Evolutionary conservation across 2,113 vertebrate genomes (phyloP).

Genomic region (Anas platyrhynchos): DNA sequence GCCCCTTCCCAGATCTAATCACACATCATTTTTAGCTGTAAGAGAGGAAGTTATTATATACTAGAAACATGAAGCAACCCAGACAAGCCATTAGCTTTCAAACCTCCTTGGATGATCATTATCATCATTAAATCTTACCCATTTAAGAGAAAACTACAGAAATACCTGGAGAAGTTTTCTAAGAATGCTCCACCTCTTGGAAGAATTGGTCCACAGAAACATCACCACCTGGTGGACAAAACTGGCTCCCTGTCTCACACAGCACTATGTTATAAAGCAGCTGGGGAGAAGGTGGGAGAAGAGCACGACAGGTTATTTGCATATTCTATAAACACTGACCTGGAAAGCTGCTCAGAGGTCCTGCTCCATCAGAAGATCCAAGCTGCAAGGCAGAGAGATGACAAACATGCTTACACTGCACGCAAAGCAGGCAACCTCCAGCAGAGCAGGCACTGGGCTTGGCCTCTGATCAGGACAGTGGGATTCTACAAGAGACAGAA

Average conservation of each 20-base stretch:
- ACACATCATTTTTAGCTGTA: background rate
- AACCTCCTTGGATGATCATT: background rate
- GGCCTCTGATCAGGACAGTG: background rate
- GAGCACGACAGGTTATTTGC: background rate
- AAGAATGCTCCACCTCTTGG: background rate
- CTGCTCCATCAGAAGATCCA: background rate
- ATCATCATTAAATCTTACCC: background rate
- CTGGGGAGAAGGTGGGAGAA: background rate
- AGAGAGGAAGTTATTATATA: background rate
- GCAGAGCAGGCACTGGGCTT: background rate
- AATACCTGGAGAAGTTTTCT: background rate
- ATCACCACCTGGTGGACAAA: background rate
- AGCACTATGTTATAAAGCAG: background rate
- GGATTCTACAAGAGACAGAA: background rate
- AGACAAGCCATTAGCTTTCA: background rate
- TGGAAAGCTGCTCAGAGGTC: background rate
- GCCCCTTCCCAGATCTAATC: background rate
- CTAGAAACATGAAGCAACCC: background rate
- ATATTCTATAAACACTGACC: background rate
- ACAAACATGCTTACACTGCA: background rate
- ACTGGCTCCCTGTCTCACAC: background rate
- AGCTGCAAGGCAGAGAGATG: background rate
- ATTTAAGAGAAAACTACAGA: background rate
- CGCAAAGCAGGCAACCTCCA: background rate
- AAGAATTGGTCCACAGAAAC: background rate